A percentile compares a stretch with the other conserved stretches of the same genome.
These are phyloP conservation scores for Panonychus citri DNA, from an alignment of 1,140 invertebrate genomes.

Conservation along the genomic window DNA sequence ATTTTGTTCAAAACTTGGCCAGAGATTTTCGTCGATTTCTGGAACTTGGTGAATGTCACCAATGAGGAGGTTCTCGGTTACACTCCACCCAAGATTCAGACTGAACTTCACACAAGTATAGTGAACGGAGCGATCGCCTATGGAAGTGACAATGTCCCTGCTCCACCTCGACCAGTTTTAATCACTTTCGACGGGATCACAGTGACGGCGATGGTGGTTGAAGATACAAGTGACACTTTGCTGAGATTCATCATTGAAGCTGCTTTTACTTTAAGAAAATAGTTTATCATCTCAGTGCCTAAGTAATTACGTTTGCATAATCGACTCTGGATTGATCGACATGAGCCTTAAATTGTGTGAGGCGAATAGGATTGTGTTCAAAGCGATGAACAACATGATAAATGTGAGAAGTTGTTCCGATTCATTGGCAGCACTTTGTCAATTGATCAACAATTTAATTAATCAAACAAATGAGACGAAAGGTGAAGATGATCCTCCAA, in stretches of 20 bases:
- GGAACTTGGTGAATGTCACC: slow-evolving; percentile 65
- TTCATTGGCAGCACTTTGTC: slow-evolving; percentile 42
- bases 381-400: slow-evolving; percentile 56
- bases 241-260: slow-evolving; percentile 10
- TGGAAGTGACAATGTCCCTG: neutral
- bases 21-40: slow-evolving; percentile 32
- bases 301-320: slow-evolving; percentile 53
- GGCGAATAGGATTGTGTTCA: slow-evolving; percentile 38
- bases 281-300: neutral
- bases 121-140: slow-evolving; percentile 51
- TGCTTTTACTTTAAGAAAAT: slow-evolving; percentile 11
- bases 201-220: slow-evolving; percentile 12
- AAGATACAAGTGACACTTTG: slow-evolving; percentile 9
- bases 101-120: slow-evolving; percentile 69
- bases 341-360: slow-evolving; percentile 22
- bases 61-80: slow-evolving; percentile 78
- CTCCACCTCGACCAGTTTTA: slow-evolving; percentile 3
- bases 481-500: neutral
- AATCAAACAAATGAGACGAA: neutral
- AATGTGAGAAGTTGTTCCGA: slow-evolving; percentile 70
- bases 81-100: slow-evolving; percentile 56
- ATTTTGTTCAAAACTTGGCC: neutral
- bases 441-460: slow-evolving; percentile 2
- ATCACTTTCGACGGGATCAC: slow-evolving; percentile 9
- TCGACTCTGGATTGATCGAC: slow-evolving; percentile 64